Evolutionary conservation across 2,113 vertebrate species (phyloP).

Genomic region (Pitta sordida): DNA sequence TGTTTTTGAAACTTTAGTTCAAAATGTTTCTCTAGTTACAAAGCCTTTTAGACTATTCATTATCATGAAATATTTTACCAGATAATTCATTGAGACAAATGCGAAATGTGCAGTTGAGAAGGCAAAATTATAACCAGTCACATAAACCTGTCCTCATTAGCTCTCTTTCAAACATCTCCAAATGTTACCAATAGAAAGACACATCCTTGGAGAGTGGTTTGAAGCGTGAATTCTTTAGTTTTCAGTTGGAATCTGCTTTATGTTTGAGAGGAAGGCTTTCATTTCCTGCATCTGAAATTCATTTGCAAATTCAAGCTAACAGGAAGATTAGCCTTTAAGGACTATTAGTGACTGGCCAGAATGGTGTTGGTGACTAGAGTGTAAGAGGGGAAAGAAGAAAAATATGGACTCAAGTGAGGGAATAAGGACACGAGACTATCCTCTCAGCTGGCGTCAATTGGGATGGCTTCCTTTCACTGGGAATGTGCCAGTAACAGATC

Average conservation of each 20-base stretch:
- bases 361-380: slow-evolving; percentile 28
- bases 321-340: slow-evolving; percentile 51
- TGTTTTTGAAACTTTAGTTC: not conserved
- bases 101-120: slow-evolving; percentile 1
- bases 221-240: slow-evolving; percentile 32
- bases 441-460: slow-evolving; percentile 40
- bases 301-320: slow-evolving; percentile 52
- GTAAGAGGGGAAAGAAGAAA: not conserved
- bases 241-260: slow-evolving; percentile 3
- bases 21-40: not conserved
- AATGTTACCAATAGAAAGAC: slow-evolving; percentile 53
- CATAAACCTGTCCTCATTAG: slow-evolving; percentile 60
- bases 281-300: slow-evolving; percentile 59
- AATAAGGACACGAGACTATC: not conserved
- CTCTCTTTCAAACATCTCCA: slow-evolving; percentile 43
- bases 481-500: slow-evolving; percentile 9
- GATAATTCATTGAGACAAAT: slow-evolving; percentile 38
- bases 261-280: slow-evolving; percentile 46
- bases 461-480: not conserved
- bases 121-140: slow-evolving; percentile 47
- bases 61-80: slow-evolving; percentile 15
- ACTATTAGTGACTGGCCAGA: slow-evolving; percentile 8
- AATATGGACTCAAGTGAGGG: not conserved
- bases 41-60: not conserved
- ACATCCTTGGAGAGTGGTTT: not conserved